A percentile compares a stretch with the other conserved stretches of the same genome.
Conservation (phyloP, 2,113 vertebrate genomes). For the Zosterops japonicus region DNA sequence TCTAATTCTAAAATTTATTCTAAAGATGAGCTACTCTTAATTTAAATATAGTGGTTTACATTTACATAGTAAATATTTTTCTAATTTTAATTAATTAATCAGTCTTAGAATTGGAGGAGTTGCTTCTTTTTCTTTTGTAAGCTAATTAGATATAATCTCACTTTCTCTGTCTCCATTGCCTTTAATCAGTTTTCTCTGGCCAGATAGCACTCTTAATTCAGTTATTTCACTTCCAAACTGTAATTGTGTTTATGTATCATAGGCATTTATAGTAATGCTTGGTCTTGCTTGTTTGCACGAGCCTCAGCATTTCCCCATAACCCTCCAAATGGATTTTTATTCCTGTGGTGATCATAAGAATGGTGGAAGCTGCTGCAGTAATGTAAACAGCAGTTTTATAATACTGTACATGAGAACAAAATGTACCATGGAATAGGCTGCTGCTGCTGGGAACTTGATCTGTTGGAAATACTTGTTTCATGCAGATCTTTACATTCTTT, state of each 20-base stretch:
- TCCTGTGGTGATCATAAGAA: not conserved
- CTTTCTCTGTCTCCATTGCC: not conserved
- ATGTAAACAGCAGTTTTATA: not conserved
- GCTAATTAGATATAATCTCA: not conserved
- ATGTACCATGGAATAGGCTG: not conserved
- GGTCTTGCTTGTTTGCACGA: not conserved
- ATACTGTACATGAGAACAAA: not conserved
- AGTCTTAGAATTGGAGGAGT: not conserved
- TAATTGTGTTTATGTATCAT: not conserved
- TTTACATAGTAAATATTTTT: not conserved
- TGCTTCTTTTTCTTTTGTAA: not conserved
- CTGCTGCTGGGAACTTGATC: not conserved
- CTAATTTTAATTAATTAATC: not conserved
- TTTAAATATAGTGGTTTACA: not conserved
- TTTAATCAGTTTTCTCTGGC: not conserved
- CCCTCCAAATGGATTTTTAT: not conserved
- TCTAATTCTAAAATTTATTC: not conserved
- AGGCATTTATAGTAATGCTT: not conserved
- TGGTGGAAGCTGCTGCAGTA: not conserved
- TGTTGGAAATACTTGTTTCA: not conserved
- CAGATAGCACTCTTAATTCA: not conserved
- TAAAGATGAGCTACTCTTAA: not conserved
- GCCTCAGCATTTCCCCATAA: not conserved
- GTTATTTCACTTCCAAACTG: not conserved
- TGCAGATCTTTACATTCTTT: not conserved